Evolutionary conservation across 2,797 vertebrate genomes (phyloP), one percentile per base, ranked within the genome.

Genomic region (Argya squamiceps): DNA sequence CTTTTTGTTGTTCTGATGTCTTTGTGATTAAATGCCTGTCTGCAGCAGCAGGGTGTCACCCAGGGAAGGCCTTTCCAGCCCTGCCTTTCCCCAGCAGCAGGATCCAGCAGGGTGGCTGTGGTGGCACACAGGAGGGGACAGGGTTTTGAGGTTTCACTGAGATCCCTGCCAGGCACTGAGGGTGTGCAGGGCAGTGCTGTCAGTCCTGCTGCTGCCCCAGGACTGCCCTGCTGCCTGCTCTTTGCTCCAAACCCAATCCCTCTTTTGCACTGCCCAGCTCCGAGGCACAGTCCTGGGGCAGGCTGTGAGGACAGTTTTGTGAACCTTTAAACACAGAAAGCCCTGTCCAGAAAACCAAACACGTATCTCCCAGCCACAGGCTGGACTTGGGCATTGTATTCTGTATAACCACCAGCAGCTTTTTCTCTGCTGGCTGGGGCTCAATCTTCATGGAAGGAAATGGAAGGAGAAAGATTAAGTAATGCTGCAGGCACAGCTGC

Each of bases 381-480:
- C 96, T 88, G 89, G 82, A 75, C 76, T 74, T 36, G 34, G 89
- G 84, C 95, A 50, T 60, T 36, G 39, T 17, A 26, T 32, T 95
- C 93, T 82, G 63, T 86, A 30, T 78, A 91, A 88, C 73, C 84
- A 93, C 81, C 76, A 63, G 80, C 96, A 96, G 93, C 89, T 95
- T 64, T 85, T 97, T 84, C 60, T 91, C 82, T 93, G 69, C 93
- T 96, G 92, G 92, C 95, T 94, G 79, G 75, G 83, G 74, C 92
- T 97, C 92, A 92, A 49, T 97, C 94, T 94, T 89, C 64, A 64
- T 83, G 78, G 88, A 83, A 91, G 77, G 91, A 94, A 93, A 84
- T 79, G 89, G 93, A 96, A 90, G 75, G 62, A 97, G 86, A 96
- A 92, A 84, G 86, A 96, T 95, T 95, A 96, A 94, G 90, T 77